Evolutionary conservation across 2,888 invertebrate genomes (phyloP), one percentile per base, ranked within the genome.

Genomic region (Tachystola acroxantha): DNA sequence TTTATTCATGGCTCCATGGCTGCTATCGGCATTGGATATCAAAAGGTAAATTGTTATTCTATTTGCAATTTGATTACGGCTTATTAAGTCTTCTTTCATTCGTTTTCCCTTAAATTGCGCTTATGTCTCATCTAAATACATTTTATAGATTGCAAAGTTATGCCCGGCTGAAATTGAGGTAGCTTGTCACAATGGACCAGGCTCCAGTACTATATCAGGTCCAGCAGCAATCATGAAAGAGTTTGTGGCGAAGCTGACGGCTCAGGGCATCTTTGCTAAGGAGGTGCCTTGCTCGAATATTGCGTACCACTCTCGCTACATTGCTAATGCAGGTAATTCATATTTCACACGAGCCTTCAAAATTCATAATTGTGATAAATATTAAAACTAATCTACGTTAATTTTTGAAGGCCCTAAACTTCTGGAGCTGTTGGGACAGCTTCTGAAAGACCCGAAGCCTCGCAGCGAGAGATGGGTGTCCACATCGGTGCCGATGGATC

Each of bases 271-370:
- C 6, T 53, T 53, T 22, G 53, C 49, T 1, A 53, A 48, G 19
- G 47, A 47, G 27, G 53, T 49, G 14, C 47, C 43, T n/a, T 92
- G 93, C 39, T 89, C 92, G 22, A 93, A 94, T 53, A 92, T 94
- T 44, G 93, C 95, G 0, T 96, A 94, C 60, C 95, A 96, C 66
- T 94, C 94, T 40, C 88, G 90, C 25, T 93, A 93, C 53, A 93
- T 96, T 57, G 81, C 88, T 0, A 77, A 88, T 24, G 89, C 90
- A 22, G 88, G 61, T 44, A 42, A 37, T 40, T 35, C 10, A 9
- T 10, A 10, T 10, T 25, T 25, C 4, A n/a, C n/a, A n/a, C n/a
- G n/a, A n/a, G n/a, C n/a, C n/a, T n/a, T n/a, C n/a, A n/a, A n/a
- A n/a, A n/a, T n/a, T n/a, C n/a, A n/a, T n/a, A n/a, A n/a, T n/a